Evolutionary conservation across 2,888 invertebrate genomes (phyloP).

Genomic region (Megaustenia siamemsis): DNA sequence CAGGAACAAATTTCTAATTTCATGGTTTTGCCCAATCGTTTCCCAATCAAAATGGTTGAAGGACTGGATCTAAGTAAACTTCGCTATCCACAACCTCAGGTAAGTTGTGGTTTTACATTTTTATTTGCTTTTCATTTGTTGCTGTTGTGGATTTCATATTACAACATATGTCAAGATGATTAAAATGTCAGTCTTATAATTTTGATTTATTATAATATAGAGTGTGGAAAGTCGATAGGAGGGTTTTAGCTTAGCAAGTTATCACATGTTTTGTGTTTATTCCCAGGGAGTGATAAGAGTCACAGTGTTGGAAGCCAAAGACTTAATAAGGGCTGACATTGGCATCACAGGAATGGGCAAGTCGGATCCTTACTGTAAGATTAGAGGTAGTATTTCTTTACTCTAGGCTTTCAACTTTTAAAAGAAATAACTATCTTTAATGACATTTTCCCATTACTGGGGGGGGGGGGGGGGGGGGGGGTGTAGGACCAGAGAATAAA

Average conservation of each 20-base stretch:
- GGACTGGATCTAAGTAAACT: constrained; percentile 89
- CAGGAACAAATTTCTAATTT: constrained; percentile 94
- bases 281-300: constrained; percentile 93
- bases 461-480: no score
- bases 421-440: no score
- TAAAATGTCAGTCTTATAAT: no score
- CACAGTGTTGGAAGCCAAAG: constrained; percentile 95
- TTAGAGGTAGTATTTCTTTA: constrained; percentile 72
- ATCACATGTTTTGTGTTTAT: neutral
- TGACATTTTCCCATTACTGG: no score
- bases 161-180: no score
- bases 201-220: no score
- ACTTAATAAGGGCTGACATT: constrained; percentile 97
- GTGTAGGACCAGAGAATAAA: no score
- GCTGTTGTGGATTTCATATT: no score
- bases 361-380: constrained; percentile 96
- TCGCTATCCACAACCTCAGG: constrained; percentile 95
- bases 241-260: neutral
- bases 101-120: constrained; percentile 76
- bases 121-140: neutral
- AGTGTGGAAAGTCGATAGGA: no score
- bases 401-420: no score
- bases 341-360: constrained; percentile 94
- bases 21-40: constrained; percentile 97
- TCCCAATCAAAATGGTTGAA: constrained; percentile 92